Evolutionary conservation across 2,797 vertebrate species (phyloP), one percentile per base, ranked within the genome.

Genomic region (Ibycter americanus): DNA sequence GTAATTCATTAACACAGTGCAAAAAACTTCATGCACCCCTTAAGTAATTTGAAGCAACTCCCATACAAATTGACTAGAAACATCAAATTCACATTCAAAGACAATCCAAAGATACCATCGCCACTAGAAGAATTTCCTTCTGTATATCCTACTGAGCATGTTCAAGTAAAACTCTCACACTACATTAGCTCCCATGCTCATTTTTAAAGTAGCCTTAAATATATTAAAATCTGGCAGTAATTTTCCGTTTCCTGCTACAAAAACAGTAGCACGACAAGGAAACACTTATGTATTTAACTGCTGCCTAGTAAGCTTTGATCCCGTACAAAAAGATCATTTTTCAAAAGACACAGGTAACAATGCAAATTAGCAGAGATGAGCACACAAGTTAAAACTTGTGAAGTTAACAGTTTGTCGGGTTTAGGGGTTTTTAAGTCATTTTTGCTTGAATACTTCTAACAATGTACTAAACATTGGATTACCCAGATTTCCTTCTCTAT

Each of bases 121-220:
- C 17, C 18, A 12, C 36, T 4, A 4, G 14, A 14, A 23, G 9
- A 10, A 26, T 51, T 54, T 52, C 25, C 13, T 52, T 23, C n/a
- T 12, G 0, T 3, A 8, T 2, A 2, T 22, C 11, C 26, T 8
- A 6, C 0, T 8, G 6, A 38, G 47, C 38, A 68, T 2, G 2
- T 63, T 76, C 34, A 65, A 83, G 47, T 58, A 26, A 72, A 65
- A 71, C 38, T 16, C 38, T 52, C 20, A 12, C 4, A 3, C 4
- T 25, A 3, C 29, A 6, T 13, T 6, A 54, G 55, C 27, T 56
- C 23, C 54, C 17, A 0, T 1, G 46, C 8, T 72, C 3, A 0
- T 25, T 44, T 61, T 18, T 17, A 31, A 65, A 65, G 36, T 12
- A 62, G 47, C 17, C 21, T 55, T 11, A 56, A 65, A 22, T 8